Evolutionary conservation across 2,797 vertebrate genomes (phyloP), one percentile per base, ranked within the genome.

Genomic region (Ambastaia sidthimunki): DNA sequence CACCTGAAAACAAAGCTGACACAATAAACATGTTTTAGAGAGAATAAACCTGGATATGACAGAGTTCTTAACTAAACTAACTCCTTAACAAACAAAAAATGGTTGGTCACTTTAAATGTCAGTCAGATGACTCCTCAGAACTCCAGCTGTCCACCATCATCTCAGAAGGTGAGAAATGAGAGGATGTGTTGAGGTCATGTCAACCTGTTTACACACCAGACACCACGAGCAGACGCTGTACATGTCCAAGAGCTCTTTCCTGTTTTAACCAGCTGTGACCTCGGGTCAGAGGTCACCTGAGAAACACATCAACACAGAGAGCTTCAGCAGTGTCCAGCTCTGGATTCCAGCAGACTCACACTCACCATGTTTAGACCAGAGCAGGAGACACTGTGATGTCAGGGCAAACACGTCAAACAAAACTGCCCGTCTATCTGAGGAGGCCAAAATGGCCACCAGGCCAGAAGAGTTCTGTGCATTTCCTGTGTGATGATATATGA

Each of bases 301-400:
- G 88, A 68, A 72, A 79, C 90, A 88, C 76, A 85, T 93, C 93
- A 94, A 93, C 50, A 83, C 78, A 77, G 84, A 70, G 71, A 85
- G 70, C 72, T 72, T 85, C 85, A 81, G 91, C 85, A 88, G 89
- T 77, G 86, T 80, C 87, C 79, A 87, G 82, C 82, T 68, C 28
- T 82, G 83, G 90, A 92, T 91, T 94, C 89, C 85, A 88, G 60
- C 57, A 81, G 67, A 82, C 72, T 88, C 89, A 88, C 85, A 84
- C 83, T 85, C 74, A 74, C 10, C 73, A 7, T 71, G 76, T 81
- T 73, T 85, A 66, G 59, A 83, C 47, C 79, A 76, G 21, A 18
- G 41, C 7, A 15, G 11, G 18, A 90, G 66, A 80, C 83, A 76
- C 84, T 82, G 50, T 48, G 23, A 62, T 85, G 89, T 75, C 87